Conservation (phyloP, 2,888 invertebrate genomes). For the Drosophila aldrichi region DNA sequence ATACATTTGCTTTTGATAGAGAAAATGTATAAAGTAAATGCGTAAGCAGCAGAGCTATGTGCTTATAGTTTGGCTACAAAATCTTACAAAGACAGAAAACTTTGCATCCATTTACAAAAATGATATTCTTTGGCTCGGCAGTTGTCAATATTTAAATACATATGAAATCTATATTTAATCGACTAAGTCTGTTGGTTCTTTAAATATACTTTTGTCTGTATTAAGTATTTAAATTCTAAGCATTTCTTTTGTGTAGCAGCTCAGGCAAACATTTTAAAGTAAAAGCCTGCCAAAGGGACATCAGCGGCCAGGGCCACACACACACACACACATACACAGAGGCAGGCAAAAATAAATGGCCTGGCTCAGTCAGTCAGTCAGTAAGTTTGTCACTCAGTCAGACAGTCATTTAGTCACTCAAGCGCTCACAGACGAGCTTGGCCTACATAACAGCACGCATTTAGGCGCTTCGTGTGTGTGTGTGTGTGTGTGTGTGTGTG, state of each 20-base stretch:
- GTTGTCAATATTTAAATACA: conserved; percentile 1
- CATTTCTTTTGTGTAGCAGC: conserved; percentile 17
- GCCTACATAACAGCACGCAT: conserved; percentile 55
- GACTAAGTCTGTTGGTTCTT: neutral
- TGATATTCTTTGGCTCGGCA: neutral
- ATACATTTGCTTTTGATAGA: neutral
- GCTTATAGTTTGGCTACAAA: neutral
- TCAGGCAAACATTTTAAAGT: conserved; percentile 50
- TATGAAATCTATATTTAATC: neutral
- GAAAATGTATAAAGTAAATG: neutral
- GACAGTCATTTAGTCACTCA: conserved; percentile 37
- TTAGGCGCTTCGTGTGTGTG: conserved; percentile 17
- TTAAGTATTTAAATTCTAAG: conserved; percentile 3
- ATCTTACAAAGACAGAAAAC: neutral
- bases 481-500: conserved; percentile 20
- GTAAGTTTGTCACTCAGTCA: conserved; percentile 31
- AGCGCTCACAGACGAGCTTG: conserved; percentile 53
- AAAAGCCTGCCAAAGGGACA: conserved; percentile 30
- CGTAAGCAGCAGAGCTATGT: neutral
- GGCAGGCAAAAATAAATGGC: conserved; percentile 36
- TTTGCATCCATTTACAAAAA: neutral
- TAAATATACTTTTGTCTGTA: neutral
- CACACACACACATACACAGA: conserved; percentile 17
- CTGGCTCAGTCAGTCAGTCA: conserved; percentile 12
- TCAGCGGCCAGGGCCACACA: conserved; percentile 47